Conservation (phyloP, 2,797 vertebrate species). For the Xiphorhynchus erythropygius region DNA sequence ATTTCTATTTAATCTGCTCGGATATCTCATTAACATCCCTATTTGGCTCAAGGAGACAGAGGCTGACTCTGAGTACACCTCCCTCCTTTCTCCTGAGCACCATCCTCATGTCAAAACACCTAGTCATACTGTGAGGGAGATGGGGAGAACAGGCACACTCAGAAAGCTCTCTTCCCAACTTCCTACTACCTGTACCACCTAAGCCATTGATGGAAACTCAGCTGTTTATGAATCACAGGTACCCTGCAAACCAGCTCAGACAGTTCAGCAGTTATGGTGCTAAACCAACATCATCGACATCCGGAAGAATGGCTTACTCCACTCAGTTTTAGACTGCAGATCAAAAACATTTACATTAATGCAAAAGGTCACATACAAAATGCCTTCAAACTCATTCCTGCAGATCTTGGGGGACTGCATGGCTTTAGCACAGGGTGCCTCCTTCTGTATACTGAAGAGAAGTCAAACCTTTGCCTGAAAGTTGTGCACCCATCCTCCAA, state of each 20-base stretch:
- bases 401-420: not conserved
- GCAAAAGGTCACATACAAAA: not conserved
- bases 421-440: not conserved
- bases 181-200: not conserved
- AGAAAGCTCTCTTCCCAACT: not conserved
- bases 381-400: not conserved
- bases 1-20: conserved; percentile 62
- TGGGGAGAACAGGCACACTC: not conserved
- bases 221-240: not conserved
- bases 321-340: not conserved
- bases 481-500: not conserved
- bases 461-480: not conserved
- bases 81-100: not conserved
- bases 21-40: conserved; percentile 59
- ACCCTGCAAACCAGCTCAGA: not conserved
- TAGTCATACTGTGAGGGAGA: not conserved
- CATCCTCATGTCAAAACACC: not conserved
- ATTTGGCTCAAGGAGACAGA: conserved; percentile 27
- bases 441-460: not conserved
- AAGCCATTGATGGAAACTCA: not conserved
- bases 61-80: not conserved
- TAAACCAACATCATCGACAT: not conserved
- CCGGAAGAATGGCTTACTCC: not conserved
- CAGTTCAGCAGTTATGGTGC: not conserved
- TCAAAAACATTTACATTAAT: not conserved